These are phyloP conservation scores for Ceyx cyanopectus DNA, from an alignment of 2,113 vertebrate genomes.

Conservation along the genomic window DNA sequence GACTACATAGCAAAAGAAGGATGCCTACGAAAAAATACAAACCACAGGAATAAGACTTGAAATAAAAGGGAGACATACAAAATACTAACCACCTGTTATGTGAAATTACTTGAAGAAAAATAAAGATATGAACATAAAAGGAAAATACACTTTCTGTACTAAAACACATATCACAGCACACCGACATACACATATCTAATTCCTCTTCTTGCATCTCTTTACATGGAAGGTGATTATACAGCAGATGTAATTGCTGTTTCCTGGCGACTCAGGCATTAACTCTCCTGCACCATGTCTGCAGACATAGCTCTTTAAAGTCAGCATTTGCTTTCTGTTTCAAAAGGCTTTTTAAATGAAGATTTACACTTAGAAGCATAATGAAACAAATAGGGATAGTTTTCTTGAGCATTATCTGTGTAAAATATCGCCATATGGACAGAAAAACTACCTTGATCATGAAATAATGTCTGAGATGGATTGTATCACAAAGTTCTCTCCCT, in stretches of 20 bases:
- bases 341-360: conserved; percentile 11
- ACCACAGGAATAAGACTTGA: neutral
- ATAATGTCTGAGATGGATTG: conserved; percentile 13
- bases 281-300: neutral
- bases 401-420: conserved; percentile 32
- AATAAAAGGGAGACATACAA: neutral
- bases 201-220: neutral
- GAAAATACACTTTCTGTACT: neutral
- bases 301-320: neutral
- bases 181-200: neutral
- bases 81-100: neutral
- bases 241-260: neutral
- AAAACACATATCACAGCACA: neutral
- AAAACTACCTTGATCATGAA: conserved; percentile 50
- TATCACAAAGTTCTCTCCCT: neutral
- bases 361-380: neutral
- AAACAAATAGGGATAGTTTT: conserved; percentile 24
- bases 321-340: neutral
- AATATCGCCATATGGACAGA: conserved; percentile 15
- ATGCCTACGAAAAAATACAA: neutral
- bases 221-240: neutral
- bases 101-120: neutral
- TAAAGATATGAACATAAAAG: neutral
- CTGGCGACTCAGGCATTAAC: neutral
- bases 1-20: neutral